These are phyloP conservation scores for Myopa testacea DNA, from an alignment of 2,888 invertebrate species.

Conservation along the genomic window DNA sequence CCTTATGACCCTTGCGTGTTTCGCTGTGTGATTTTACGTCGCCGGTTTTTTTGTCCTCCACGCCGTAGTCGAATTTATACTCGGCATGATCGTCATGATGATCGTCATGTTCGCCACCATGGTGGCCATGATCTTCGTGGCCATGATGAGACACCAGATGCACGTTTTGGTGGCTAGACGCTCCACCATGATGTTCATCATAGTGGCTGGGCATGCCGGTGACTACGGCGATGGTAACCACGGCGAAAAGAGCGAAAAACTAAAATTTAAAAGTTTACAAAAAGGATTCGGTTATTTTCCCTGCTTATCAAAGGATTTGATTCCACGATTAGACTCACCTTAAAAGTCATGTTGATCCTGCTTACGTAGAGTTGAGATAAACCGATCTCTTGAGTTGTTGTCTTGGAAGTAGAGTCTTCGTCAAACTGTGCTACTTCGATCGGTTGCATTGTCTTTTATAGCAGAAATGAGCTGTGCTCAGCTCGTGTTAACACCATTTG, in stretches of 20 bases:
- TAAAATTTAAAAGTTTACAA: constrained; percentile 16
- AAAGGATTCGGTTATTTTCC: neutral
- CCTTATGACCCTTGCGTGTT: constrained; percentile 57
- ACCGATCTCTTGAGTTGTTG: neutral
- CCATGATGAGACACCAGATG: constrained; percentile 56
- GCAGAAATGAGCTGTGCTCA: neutral
- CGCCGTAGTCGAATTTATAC: constrained; percentile 58
- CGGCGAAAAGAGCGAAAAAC: constrained; percentile 49
- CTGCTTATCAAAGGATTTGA: neutral
- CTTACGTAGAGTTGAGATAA: constrained; percentile 49
- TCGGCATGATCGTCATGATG: constrained; percentile 55
- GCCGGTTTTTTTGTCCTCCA: constrained; percentile 59
- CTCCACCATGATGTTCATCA: constrained; percentile 51
- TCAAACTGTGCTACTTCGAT: constrained; percentile 36
- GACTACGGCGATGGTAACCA: constrained; percentile 48
- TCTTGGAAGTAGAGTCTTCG: constrained; percentile 23
- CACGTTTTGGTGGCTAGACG: constrained; percentile 57
- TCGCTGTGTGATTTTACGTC: constrained; percentile 57
- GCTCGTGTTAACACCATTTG: neutral
- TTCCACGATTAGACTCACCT: constrained; percentile 48
- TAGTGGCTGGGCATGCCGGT: constrained; percentile 43
- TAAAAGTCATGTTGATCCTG: constrained; percentile 55
- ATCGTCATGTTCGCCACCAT: constrained; percentile 46
- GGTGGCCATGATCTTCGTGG: constrained; percentile 38
- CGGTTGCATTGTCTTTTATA: constrained; percentile 40